Base-by-base conservation (phyloP, 2,888 invertebrate genomes). In the Melanotus villosus region DNA sequence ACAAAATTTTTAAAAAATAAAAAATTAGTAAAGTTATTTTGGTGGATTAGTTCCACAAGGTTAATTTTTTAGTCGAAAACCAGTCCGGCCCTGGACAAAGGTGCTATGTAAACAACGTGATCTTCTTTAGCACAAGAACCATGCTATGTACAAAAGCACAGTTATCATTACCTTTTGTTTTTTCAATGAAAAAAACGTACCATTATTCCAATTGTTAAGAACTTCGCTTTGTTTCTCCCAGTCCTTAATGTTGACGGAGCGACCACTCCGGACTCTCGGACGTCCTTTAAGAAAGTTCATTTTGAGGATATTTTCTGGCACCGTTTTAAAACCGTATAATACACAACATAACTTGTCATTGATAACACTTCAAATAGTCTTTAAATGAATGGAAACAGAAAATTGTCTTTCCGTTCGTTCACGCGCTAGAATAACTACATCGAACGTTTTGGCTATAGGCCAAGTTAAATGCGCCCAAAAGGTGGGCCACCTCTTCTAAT, bases 191-290 rank as follows among this genome's bases (percentile, higher is more conserved):
- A n/a, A 59, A 78, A 69, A 78, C 82, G 68, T 87, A 88, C 88
- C 88, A 84, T 87, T 82, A 77, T 86, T 85, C 88, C 88, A 88
- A 75, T 85, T 85, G 73, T 80, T 81, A 59, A 88, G 84, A 70
- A 88, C 82, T 69, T 84, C 82, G 65, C 85, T 85, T 73, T 86
- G 86, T 78, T 83, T 86, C 76, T 87, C 85, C 79, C 84, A 84
- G 77, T 85, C 86, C 76, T 84, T 84, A 71, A 86, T 78, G 77
- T 83, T 85, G 67, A 86, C 84, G 47, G 86, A 83, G 75, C 84
- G 84, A 72, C 83, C 85, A 65, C 83, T 84, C 78, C 86, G 82
- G 69, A 83, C 80, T 68, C 83, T 78, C 38, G 81, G 80, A 73
- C 81, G 76, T 32, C 80, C 76, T 59, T 57, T 75, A 72, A 76